These are phyloP conservation scores for Blennius ocellaris DNA, from an alignment of 2,113 vertebrate species.

Conservation along the genomic window DNA sequence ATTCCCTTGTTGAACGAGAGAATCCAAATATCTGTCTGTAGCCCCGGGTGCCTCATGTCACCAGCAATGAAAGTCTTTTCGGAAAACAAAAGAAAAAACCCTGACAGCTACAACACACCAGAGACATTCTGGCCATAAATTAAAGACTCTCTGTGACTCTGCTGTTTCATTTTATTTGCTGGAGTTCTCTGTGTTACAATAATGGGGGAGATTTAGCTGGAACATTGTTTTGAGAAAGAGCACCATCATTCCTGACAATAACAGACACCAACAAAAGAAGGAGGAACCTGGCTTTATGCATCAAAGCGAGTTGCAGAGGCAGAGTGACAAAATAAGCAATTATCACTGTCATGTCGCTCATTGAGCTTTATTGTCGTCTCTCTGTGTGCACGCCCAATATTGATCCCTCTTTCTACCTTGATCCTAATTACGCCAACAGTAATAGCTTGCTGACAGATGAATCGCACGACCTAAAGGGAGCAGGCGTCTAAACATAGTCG, in stretches of 20 bases:
- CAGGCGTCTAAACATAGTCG: slow-evolving; percentile 54
- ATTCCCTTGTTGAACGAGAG: slow-evolving; percentile 31
- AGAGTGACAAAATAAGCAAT: slow-evolving; percentile 70
- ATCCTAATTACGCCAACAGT: slow-evolving; percentile 74
- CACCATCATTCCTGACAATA: slow-evolving; percentile 22
- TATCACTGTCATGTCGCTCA: slow-evolving; percentile 63
- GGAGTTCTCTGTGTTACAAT: slow-evolving; percentile 17
- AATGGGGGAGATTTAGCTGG: background rate
- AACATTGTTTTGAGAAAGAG: slow-evolving; percentile 16
- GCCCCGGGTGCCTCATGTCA: slow-evolving; percentile 51
- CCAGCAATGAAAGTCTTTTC: slow-evolving; percentile 39
- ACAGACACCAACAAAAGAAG: slow-evolving; percentile 10
- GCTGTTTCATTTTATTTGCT: slow-evolving; percentile 9
- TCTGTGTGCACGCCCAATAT: slow-evolving; percentile 33
- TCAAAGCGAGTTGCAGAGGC: slow-evolving; percentile 28
- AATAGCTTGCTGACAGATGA: slow-evolving; percentile 65
- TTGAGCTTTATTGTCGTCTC: slow-evolving; percentile 61
- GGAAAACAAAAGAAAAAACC: slow-evolving; percentile 15
- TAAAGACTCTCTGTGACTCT: slow-evolving; percentile 14
- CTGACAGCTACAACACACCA: slow-evolving; percentile 31
- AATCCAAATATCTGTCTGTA: slow-evolving; percentile 45
- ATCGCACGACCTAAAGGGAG: slow-evolving; percentile 48
- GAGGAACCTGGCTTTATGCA: slow-evolving; percentile 27
- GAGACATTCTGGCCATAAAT: slow-evolving; percentile 26
- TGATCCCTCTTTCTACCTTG: slow-evolving; percentile 54